Percentiles rank a stretch among this genome's conserved stretches.
phyloP scores from a whole-genome alignment of 2,797 vertebrate species.

The Brotula barbata region DNA sequence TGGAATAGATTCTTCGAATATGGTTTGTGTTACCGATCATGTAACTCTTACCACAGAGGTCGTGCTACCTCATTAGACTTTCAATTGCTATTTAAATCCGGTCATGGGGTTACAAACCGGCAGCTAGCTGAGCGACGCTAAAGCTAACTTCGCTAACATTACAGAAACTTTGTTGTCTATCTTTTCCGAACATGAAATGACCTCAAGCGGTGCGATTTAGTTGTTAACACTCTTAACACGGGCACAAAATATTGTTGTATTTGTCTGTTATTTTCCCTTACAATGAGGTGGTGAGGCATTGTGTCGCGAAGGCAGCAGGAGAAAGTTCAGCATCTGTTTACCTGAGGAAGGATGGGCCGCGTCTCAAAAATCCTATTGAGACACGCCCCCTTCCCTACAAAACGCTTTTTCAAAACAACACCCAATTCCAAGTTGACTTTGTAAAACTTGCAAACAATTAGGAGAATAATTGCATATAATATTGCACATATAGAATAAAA shows the following conservation, averaged over 20 bases:
- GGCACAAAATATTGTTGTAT: too few species aligned
- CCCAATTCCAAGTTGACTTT: too few species aligned
- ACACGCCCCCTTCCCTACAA: not conserved
- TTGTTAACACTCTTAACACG: too few species aligned
- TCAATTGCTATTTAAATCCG: not conserved
- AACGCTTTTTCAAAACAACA: too few species aligned
- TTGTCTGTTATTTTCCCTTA: too few species aligned
- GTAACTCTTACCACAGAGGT: not conserved
- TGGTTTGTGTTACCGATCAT: fast-evolving
- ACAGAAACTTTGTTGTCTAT: slow-evolving; percentile 44
- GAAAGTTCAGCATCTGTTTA: slow-evolving; percentile 48
- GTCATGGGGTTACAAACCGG: not conserved
- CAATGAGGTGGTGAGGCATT: not conserved
- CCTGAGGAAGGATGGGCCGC: slow-evolving; percentile 27
- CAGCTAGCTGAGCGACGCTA: slow-evolving; percentile 26
- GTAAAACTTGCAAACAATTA: too few species aligned
- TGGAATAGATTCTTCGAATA: too few species aligned
- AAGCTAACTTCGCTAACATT: slow-evolving; percentile 48
- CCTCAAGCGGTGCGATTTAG: not conserved
- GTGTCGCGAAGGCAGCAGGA: not conserved
- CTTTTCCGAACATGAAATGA: slow-evolving; percentile 17
- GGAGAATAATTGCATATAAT: too few species aligned
- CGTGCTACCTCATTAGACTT: too few species aligned
- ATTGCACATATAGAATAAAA: too few species aligned
- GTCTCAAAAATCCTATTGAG: slow-evolving; percentile 18